Evolutionary conservation across 2,113 vertebrate genomes (phyloP).

Genomic region (Sturnira hondurensis): DNA sequence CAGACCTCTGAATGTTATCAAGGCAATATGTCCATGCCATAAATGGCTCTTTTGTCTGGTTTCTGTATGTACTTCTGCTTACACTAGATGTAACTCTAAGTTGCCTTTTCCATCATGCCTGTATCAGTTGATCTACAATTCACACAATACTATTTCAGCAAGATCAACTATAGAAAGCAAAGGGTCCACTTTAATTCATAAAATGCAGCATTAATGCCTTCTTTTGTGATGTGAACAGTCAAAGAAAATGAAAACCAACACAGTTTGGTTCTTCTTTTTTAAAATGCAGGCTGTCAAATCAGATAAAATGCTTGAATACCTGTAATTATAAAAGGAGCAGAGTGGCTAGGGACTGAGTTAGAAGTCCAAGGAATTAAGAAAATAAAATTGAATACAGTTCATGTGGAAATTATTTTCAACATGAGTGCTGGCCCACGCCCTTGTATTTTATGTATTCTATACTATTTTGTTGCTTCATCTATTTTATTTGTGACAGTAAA

Average conservation of each 20-base stretch:
- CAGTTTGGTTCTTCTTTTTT: not conserved
- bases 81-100: conserved; percentile 13
- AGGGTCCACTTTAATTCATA: conserved; percentile 18
- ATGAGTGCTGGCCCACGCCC: not conserved
- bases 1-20: conserved; percentile 23
- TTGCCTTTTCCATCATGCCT: conserved; percentile 26
- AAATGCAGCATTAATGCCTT: conserved; percentile 36
- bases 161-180: conserved; percentile 19
- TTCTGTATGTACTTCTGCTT: conserved; percentile 36
- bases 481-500: not conserved
- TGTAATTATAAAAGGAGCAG: conserved; percentile 16
- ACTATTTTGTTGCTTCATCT: not conserved
- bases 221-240: conserved; percentile 44
- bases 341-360: not conserved
- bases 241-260: conserved; percentile 49
- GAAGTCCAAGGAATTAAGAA: not conserved
- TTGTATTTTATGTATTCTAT: not conserved
- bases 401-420: conserved; percentile 26
- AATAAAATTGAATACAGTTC: not conserved
- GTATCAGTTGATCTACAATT: conserved; percentile 38
- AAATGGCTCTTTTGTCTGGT: conserved; percentile 35
- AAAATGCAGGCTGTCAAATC: conserved; percentile 31
- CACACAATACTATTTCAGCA: not conserved
- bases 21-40: not conserved
- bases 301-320: conserved; percentile 40